Conservation (phyloP, 2,888 invertebrate species). For the Philopedon plagiatum region DNA sequence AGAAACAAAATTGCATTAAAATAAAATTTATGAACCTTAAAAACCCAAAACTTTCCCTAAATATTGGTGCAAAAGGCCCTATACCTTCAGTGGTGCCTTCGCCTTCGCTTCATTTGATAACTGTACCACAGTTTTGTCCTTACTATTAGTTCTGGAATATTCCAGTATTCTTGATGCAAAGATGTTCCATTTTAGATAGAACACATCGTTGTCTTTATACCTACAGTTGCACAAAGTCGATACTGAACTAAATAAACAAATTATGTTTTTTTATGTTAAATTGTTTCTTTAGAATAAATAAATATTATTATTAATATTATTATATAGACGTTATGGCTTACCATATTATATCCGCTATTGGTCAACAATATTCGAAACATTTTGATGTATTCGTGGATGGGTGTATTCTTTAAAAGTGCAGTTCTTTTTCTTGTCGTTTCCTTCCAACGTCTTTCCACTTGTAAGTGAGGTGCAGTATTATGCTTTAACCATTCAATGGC, state of each 20-base stretch:
- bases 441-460: neutral
- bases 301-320: neutral
- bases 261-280: neutral
- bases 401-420: neutral
- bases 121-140: neutral
- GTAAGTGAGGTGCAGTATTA: neutral
- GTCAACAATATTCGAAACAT: neutral
- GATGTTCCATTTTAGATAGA: neutral
- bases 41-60: too few relatives aligned
- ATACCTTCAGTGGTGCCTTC: neutral
- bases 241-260: neutral
- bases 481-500: neutral
- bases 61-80: too few relatives aligned
- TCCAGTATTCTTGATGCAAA: neutral
- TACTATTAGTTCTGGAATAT: neutral
- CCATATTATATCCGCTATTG: neutral
- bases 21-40: too few relatives aligned
- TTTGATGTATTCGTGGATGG: neutral
- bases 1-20: too few relatives aligned
- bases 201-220: neutral
- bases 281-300: neutral
- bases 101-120: neutral
- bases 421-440: neutral
- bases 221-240: neutral
- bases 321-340: neutral